phyloP scores from a whole-genome alignment of 30 jellyfish, hydroid and myxozoan species.

The Cassiopea xamachana region DNA sequence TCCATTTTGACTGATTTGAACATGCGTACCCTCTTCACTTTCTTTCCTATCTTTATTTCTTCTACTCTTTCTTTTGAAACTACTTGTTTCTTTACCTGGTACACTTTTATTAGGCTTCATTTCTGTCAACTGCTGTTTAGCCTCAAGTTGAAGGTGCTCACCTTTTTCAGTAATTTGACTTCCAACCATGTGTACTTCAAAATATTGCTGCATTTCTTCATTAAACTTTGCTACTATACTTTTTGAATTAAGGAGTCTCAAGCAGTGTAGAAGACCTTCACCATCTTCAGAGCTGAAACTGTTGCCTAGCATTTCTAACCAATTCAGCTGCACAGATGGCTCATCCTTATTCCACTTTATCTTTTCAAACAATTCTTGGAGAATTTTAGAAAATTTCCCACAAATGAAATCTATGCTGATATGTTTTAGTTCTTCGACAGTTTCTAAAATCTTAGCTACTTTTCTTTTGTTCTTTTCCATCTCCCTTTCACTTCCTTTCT shows the following conservation, averaged over 20 bases:
- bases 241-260: neutral
- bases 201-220: neutral
- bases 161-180: neutral
- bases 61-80: neutral
- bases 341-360: neutral
- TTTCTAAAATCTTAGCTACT: conserved; percentile 2
- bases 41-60: neutral
- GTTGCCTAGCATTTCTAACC: neutral
- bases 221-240: neutral
- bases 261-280: neutral
- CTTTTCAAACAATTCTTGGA: neutral
- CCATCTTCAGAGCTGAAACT: neutral
- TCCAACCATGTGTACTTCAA: neutral
- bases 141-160: neutral
- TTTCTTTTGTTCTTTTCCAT: conserved; percentile 54
- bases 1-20: neutral
- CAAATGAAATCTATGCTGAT: neutral
- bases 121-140: neutral
- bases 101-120: neutral
- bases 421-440: conserved; percentile 13
- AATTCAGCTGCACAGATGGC: neutral
- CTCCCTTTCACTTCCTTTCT: conserved; percentile 54
- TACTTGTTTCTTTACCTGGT: neutral
- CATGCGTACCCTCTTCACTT: neutral
- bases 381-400: neutral